phyloP scores from a whole-genome alignment of 1,140 invertebrate genomes.

The Drosophila nasuta region DNA sequence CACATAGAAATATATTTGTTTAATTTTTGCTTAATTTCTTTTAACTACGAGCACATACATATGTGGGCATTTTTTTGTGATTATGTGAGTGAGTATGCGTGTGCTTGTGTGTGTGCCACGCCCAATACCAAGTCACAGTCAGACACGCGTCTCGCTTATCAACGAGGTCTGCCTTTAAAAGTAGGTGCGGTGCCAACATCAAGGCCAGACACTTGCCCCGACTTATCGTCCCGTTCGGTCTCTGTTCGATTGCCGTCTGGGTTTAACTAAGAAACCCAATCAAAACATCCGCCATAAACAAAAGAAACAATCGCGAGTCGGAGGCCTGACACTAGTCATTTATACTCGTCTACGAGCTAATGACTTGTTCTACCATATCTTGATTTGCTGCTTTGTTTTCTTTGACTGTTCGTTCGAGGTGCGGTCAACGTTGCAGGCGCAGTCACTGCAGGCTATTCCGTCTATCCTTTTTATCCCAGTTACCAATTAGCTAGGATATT shows the following conservation, averaged over 20 bases:
- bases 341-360: constrained; percentile 30
- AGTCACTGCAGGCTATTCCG: neutral
- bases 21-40: neutral
- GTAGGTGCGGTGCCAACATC: constrained; percentile 30
- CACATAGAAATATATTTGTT: constrained; percentile 51
- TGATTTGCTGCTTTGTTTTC: constrained; percentile 6
- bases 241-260: constrained; percentile 46
- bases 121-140: neutral
- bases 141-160: constrained; percentile 41
- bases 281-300: constrained; percentile 75
- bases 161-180: constrained; percentile 15
- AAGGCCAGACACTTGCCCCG: constrained; percentile 41
- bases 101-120: constrained; percentile 7
- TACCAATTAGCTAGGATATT: no score
- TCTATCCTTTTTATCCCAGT: neutral
- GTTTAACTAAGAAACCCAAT: constrained; percentile 39
- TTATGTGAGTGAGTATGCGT: constrained; percentile 2
- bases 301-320: constrained; percentile 48
- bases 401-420: neutral
- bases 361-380: constrained; percentile 39
- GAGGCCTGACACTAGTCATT: constrained; percentile 61
- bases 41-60: neutral
- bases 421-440: neutral
- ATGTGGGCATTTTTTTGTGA: constrained; percentile 8
- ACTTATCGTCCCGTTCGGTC: constrained; percentile 12